Evolutionary conservation across 2,797 vertebrate genomes (phyloP), one percentile per base, ranked within the genome.

Genomic region (Jordanella pulchra): DNA sequence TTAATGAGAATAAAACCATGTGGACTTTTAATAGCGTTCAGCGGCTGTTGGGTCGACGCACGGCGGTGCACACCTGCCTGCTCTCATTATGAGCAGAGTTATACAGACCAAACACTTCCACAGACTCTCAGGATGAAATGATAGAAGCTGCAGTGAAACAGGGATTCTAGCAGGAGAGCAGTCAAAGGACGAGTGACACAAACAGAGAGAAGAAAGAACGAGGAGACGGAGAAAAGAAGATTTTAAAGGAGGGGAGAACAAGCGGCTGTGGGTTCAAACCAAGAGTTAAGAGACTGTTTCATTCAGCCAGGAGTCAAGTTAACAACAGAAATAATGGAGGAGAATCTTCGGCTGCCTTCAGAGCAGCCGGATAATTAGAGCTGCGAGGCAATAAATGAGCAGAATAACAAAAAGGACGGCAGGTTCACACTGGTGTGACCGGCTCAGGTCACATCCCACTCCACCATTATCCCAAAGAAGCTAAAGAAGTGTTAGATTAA

Each of bases 341-440:
- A 53, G 32, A 44, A 75, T 73, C 75, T 69, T 32, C 3, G 1
- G 60, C 68, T 56, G 60, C 72, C 56, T 17, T 67, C 50, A 25
- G 66, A 67, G 66, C 27, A 39, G 71, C 28, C 28, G 39, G 72
- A 60, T 86, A 71, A 86, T 87, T 82, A 86, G 82, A 85, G 79
- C 73, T 53, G 71, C 0, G 68, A 72, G 68, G 72, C 45, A 7
- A 80, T 82, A 84, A 87, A 87, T 67, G 79, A 56, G 54, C 69
- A 77, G 76, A 72, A 80, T 23, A 75, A 80, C 66, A 70, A 68
- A 69, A 70, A 72, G 73, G 73, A 77, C 65, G 5, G 56, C 65
- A 58, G 81, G 71, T 81, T 75, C 68, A 76, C 58, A 71, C 78
- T 70, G 65, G 0, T 35, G 54, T 12, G 48, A 67, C 55, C 67